A percentile compares a stretch with the other conserved stretches of the same genome.
phyloP scores from a whole-genome alignment of 2,888 invertebrate species.

The Proisotoma minuta region DNA sequence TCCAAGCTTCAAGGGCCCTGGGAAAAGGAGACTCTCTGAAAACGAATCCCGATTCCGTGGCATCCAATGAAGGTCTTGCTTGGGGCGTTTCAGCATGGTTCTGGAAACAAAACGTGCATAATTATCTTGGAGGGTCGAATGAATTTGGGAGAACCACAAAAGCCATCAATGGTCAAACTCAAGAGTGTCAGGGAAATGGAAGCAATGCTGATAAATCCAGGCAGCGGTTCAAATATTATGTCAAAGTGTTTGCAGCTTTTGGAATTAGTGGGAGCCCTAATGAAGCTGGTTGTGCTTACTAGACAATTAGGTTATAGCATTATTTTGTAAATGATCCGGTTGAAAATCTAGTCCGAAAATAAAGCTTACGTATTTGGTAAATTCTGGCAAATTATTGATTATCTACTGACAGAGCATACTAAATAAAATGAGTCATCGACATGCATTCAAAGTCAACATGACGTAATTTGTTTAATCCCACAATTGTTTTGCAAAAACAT shows the following conservation, averaged over 20 bases:
- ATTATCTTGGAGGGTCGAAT: background rate
- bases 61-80: slow-evolving; percentile 1
- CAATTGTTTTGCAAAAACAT: too few relatives aligned
- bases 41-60: slow-evolving; percentile 17
- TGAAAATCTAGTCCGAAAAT: too few relatives aligned
- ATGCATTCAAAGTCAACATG: too few relatives aligned
- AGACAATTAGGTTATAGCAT: too few relatives aligned
- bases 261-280: background rate
- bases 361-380: too few relatives aligned
- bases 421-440: too few relatives aligned
- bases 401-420: too few relatives aligned
- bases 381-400: too few relatives aligned
- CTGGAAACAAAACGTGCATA: slow-evolving; percentile 17
- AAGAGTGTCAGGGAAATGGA: slow-evolving; percentile 22
- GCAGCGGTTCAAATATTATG: slow-evolving; percentile 15
- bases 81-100: slow-evolving; percentile 20
- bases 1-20: slow-evolving; percentile 10
- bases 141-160: slow-evolving; percentile 24
- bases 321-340: too few relatives aligned
- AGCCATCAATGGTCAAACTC: slow-evolving; percentile 25
- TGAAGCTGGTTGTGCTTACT: background rate
- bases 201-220: slow-evolving; percentile 14
- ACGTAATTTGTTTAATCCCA: too few relatives aligned
- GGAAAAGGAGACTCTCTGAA: slow-evolving; percentile 9
- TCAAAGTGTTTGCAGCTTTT: slow-evolving; percentile 16